These are phyloP conservation scores for Antedon mediterranea DNA, from an alignment of 53 echinoderm and acorn worm species.

Conservation along the genomic window DNA sequence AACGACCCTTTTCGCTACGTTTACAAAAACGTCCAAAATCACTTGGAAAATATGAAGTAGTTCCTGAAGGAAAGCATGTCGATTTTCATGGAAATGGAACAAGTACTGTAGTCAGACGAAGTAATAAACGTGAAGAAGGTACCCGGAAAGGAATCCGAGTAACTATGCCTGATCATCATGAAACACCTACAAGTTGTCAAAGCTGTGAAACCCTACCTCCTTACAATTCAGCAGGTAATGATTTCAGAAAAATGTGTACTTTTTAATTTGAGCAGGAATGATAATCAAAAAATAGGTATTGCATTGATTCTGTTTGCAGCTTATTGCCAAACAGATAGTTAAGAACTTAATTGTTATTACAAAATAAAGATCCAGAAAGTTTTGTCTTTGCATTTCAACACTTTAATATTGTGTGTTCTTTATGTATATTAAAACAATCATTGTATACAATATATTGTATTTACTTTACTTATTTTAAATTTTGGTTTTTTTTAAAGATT, in stretches of 20 bases:
- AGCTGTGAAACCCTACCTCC: neutral
- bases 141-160: neutral
- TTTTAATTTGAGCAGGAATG: no score
- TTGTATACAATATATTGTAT: no score
- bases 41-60: neutral
- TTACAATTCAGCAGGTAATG: neutral
- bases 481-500: neutral
- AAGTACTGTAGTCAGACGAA: neutral
- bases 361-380: no score
- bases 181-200: neutral
- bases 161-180: neutral
- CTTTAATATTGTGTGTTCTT: no score
- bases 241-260: no score
- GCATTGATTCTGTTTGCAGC: no score
- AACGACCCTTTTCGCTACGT: constrained; percentile 13
- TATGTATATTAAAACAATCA: no score
- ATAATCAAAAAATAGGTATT: no score
- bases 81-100: neutral
- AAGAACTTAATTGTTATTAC: no score
- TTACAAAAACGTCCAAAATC: neutral
- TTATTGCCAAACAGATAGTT: no score
- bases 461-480: no score
- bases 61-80: neutral
- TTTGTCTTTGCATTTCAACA: no score
- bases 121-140: neutral